Evolutionary conservation across 1,140 invertebrate genomes (phyloP).

Genomic region (Caenorhabditis elegans): WBcel235 BX284602.5:7850501-7851000

Average conservation of each 20-base stretch:
- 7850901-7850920: neutral
- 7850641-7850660: neutral
- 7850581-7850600: neutral
- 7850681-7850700: conserved; percentile 21
- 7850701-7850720: neutral
- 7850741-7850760: conserved; percentile 30
- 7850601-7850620: neutral
- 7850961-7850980: no score
- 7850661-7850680: neutral
- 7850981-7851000: no score
- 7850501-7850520: neutral
- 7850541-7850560: neutral
- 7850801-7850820: conserved; percentile 23
- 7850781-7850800: conserved; percentile 33
- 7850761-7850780: conserved; percentile 23
- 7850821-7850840: neutral
- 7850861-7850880: conserved; percentile 16
- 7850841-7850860: neutral
- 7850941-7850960: no score
- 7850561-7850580: conserved; percentile 30
- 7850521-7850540: conserved; percentile 19
- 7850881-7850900: neutral
- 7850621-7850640: neutral
- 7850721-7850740: conserved; percentile 28
- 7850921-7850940: neutral